Evolutionary conservation across 2,888 invertebrate genomes (phyloP), one percentile per base, ranked within the genome.

Genomic region (Pristionchus exspectatus): DNA sequence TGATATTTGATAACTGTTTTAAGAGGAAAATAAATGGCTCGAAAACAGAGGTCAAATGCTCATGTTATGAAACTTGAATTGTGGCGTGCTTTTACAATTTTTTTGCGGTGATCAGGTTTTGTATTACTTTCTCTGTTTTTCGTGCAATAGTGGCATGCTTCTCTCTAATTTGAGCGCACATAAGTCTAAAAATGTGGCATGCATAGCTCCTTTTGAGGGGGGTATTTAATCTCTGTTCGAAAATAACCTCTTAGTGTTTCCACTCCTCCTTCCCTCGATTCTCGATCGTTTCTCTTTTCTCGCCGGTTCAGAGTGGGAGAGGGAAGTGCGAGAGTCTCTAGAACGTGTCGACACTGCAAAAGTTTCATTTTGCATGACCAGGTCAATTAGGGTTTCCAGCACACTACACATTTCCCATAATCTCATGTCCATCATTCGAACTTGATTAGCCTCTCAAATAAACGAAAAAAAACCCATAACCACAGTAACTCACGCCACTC

Each of bases 211-310:
- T n/a, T n/a, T n/a, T n/a, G n/a, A n/a, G n/a, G n/a, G n/a, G n/a
- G n/a, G n/a, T 30, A 72, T 2, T 72, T 33, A 72, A 24, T n/a
- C 1, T 27, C 7, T 9, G 3, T 66, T 66, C 3, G 0, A 12
- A n/a, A 56, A 2, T 27, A 2, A 74, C 77, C 77, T 77, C 77
- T 44, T 44, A 21, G 18, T 10, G 9, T 9, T n/a, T 18, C 81
- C 38, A 18, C 81, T 81, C 50, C 81, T 81, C 9, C 81, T 81
- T 50, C 27, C 50, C 10, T 38, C 38, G 27, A 81, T n/a, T 27
- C 50, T 81, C 74, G 88, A 72, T 33, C 27, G 24, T 21, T 72
- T 74, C 74, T 54, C 69, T 9, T 30, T 30, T 30, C 50, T 88
- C 88, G 77, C 0, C n/a, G 81, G 81, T 14, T 44, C 81, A 50